Evolutionary conservation across 1,140 invertebrate genomes (phyloP).

Genomic region (Zaprionus davidi): DNA sequence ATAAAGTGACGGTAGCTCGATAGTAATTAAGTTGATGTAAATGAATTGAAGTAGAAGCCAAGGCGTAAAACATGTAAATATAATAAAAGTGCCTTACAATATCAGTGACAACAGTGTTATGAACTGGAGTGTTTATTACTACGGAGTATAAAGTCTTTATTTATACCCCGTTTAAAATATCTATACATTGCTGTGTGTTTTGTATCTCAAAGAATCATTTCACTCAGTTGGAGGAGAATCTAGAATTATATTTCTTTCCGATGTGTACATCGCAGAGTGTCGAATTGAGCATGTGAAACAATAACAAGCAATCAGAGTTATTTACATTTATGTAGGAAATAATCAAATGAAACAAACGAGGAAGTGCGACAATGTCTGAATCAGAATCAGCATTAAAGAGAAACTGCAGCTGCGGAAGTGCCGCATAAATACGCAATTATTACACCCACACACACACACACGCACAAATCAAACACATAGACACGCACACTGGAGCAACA

Average conservation of each 20-base stretch:
- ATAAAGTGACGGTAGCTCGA: too few relatives aligned
- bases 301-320: constrained; percentile 55
- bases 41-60: too few relatives aligned
- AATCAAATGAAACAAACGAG: constrained; percentile 40
- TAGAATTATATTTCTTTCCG: background rate
- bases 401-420: constrained; percentile 56
- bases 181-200: background rate
- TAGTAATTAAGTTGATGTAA: too few relatives aligned
- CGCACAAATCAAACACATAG: background rate
- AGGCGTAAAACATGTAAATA: too few relatives aligned
- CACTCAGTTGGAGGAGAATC: background rate
- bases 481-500: background rate
- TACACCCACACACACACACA: constrained; percentile 23
- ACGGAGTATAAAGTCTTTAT: too few relatives aligned
- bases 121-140: too few relatives aligned
- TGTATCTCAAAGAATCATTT: background rate
- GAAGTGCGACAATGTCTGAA: constrained; percentile 39
- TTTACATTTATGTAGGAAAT: constrained; percentile 41
- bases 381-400: constrained; percentile 32
- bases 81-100: too few relatives aligned
- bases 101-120: too few relatives aligned
- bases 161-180: too few relatives aligned
- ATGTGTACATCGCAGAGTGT: constrained; percentile 10
- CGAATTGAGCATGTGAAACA: constrained; percentile 23
- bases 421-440: constrained; percentile 65